Percentiles rank a stretch among this genome's conserved stretches.
These are phyloP conservation scores for Standfussiana lucernea DNA, from an alignment of 2,888 invertebrate species.

Conservation along the genomic window DNA sequence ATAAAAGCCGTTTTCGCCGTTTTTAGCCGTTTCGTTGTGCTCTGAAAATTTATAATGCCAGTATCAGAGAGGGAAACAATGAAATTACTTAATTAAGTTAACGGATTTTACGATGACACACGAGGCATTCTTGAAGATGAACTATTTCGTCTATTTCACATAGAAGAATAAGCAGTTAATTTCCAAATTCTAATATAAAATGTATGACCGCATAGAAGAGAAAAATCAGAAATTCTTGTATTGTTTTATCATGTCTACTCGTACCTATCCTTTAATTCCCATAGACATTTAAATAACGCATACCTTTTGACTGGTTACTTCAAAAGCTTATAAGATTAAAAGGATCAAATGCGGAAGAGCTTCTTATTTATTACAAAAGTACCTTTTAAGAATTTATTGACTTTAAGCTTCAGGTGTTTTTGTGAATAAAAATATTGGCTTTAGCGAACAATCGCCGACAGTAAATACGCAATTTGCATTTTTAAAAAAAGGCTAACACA, in stretches of 20 bases:
- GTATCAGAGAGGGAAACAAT: constrained; percentile 34
- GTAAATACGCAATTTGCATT: constrained; percentile 61
- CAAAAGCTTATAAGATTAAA: background rate
- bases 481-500: constrained; percentile 45
- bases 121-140: background rate
- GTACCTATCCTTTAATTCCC: too few relatives aligned
- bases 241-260: background rate
- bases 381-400: constrained; percentile 10
- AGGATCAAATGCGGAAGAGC: background rate
- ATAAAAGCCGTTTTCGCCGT: constrained; percentile 28
- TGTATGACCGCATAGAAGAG: background rate
- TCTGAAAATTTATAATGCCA: constrained; percentile 56
- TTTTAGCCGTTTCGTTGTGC: too few relatives aligned
- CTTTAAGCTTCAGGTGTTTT: constrained; percentile 15
- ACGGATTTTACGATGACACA: constrained; percentile 38
- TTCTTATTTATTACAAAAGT: constrained; percentile 1
- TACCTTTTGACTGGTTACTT: background rate
- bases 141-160: constrained; percentile 1
- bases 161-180: background rate
- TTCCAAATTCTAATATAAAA: background rate
- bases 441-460: constrained; percentile 60
- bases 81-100: constrained; percentile 41
- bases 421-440: constrained; percentile 67
- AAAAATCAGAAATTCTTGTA: background rate
- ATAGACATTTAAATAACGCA: background rate